A percentile compares a stretch with the other conserved stretches of the same genome.
Evolutionary conservation across 2,113 vertebrate species (phyloP).

Genomic region (Cacatua alba): DNA sequence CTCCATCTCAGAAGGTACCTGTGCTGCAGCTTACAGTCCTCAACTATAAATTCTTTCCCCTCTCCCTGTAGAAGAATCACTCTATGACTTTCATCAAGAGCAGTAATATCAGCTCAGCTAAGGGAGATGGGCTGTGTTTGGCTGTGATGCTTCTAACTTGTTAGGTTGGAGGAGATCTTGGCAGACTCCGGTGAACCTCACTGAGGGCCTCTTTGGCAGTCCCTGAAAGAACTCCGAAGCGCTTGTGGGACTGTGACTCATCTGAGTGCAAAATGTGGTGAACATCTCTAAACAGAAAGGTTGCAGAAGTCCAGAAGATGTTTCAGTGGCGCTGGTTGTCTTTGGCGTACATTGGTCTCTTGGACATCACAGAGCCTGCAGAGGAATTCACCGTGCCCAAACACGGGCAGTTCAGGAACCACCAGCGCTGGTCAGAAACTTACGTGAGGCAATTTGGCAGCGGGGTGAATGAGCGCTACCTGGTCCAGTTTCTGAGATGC

Average conservation of each 20-base stretch:
- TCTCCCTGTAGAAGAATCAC: not conserved
- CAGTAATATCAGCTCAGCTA: not conserved
- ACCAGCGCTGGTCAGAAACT: not conserved
- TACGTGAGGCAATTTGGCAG: accelerated
- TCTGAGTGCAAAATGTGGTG: not conserved
- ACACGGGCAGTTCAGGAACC: not conserved
- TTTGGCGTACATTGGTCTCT: not conserved
- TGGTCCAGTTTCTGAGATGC: not conserved
- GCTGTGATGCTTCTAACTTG: not conserved
- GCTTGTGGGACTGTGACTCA: not conserved
- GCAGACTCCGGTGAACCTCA: not conserved
- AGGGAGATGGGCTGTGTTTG: not conserved
- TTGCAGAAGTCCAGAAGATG: not conserved
- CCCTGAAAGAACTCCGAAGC: not conserved
- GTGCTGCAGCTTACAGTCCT: not conserved
- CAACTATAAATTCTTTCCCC: not conserved
- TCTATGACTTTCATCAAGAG: not conserved
- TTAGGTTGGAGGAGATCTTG: not conserved
- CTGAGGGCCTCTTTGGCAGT: not conserved
- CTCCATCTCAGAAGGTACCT: not conserved
- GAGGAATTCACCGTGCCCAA: not conserved
- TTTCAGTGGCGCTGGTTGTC: not conserved
- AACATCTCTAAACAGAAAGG: not conserved
- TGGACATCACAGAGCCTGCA: not conserved
- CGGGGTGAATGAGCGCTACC: not conserved